Conservation (phyloP, 2,888 invertebrate species). For the Oxyteleia sp. region DNA sequence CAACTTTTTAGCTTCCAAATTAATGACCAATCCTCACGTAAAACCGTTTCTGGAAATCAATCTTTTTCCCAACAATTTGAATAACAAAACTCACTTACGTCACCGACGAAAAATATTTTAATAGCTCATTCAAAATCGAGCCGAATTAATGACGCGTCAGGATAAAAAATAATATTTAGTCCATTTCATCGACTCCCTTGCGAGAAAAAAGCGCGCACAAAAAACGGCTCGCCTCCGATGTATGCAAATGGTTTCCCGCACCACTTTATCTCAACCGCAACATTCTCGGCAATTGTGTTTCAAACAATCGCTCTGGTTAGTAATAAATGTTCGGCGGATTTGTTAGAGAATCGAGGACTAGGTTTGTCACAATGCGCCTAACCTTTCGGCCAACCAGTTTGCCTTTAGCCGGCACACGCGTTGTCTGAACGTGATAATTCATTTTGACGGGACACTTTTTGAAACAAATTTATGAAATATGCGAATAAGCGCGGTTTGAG, state of each 20-base stretch:
- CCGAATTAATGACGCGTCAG: conserved; percentile 44
- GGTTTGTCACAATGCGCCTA: conserved; percentile 68
- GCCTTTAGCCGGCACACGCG: conserved; percentile 55
- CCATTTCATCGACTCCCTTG: conserved; percentile 22
- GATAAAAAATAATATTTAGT: conserved; percentile 47
- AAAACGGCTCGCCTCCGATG: conserved; percentile 3
- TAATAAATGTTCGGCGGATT: conserved; percentile 62
- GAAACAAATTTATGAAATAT: conserved; percentile 68
- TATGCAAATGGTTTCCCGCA: conserved; percentile 50
- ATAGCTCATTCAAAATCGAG: conserved; percentile 52
- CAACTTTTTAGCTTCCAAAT: conserved; percentile 44
- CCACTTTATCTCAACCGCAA: conserved; percentile 54
- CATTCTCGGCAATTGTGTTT: conserved; percentile 56
- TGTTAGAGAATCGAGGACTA: conserved; percentile 59
- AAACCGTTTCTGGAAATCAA: conserved; percentile 53
- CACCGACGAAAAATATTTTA: conserved; percentile 39
- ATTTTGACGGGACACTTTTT: conserved; percentile 61
- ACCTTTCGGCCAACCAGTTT: conserved; percentile 72
- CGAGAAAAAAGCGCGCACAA: conserved; percentile 11
- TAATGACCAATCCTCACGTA: conserved; percentile 9
- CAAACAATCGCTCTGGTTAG: conserved; percentile 58
- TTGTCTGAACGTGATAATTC: conserved; percentile 61
- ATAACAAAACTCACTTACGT: conserved; percentile 43
- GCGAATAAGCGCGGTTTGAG: conserved; percentile 42
- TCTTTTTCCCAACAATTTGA: conserved; percentile 41